These are phyloP conservation scores for Xenops minutus DNA, from an alignment of 2,797 vertebrate genomes.

Conservation along the genomic window DNA sequence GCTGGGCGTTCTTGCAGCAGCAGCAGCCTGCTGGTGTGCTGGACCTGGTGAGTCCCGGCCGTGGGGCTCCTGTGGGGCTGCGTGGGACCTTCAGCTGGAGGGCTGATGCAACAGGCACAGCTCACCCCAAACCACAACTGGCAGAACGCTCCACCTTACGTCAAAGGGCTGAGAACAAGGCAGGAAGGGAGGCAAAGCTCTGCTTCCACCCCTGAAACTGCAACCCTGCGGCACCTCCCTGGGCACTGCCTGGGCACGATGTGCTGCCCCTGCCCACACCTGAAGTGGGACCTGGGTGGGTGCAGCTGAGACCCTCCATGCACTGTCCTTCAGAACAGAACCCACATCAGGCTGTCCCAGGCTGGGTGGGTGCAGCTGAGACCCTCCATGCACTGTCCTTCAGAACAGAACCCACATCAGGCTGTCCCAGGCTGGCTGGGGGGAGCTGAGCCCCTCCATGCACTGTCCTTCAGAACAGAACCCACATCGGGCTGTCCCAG, in stretches of 20 bases:
- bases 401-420: background rate
- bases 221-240: background rate
- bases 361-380: background rate
- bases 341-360: background rate
- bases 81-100: constrained; percentile 40
- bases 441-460: background rate
- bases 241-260: background rate
- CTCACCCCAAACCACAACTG: constrained; percentile 56
- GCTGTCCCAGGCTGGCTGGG: too few species aligned
- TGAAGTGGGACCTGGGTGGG: background rate
- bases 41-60: constrained; percentile 23
- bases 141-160: background rate
- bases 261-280: background rate
- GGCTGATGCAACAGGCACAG: constrained; percentile 48
- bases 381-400: too few species aligned
- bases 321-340: too few species aligned
- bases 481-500: background rate
- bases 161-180: background rate
- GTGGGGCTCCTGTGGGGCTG: background rate
- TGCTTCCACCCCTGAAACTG: constrained; percentile 11
- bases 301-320: too few species aligned
- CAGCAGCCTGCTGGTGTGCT: background rate
- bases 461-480: too few species aligned
- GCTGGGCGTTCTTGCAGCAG: background rate
- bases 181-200: background rate